These are phyloP conservation scores for Laspeyria flexula DNA, from an alignment of 2,888 invertebrate species.

Conservation along the genomic window DNA sequence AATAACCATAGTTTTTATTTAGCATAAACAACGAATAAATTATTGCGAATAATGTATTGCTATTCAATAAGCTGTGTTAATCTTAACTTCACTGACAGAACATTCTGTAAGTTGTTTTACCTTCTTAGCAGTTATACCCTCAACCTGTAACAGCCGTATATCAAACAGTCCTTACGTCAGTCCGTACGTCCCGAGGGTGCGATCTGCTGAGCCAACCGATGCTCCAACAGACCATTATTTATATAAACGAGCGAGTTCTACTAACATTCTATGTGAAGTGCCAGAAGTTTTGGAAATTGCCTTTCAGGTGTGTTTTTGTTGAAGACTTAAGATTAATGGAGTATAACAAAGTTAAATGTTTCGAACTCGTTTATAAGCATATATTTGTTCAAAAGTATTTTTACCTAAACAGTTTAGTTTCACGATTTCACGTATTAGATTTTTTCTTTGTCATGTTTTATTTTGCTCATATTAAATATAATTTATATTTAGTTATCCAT, in stretches of 20 bases:
- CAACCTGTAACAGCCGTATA: conserved; percentile 8
- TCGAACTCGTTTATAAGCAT: background rate
- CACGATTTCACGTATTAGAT: no score
- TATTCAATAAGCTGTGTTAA: no score
- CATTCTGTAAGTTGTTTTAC: no score
- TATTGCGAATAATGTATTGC: no score
- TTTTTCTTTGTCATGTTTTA: no score
- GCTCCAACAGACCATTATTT: conserved; percentile 15
- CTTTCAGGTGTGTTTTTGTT: conserved; percentile 1
- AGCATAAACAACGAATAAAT: no score
- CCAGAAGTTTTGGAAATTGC: conserved; percentile 2
- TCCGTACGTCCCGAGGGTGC: conserved; percentile 9
- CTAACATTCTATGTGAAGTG: conserved; percentile 6
- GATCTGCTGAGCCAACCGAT: conserved; percentile 9
- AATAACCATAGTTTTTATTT: no score
- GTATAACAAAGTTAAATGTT: background rate
- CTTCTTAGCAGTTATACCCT: background rate
- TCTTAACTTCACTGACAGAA: no score
- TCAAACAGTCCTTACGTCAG: conserved; percentile 12
- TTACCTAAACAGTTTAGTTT: no score
- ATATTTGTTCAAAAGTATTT: no score
- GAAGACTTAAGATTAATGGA: background rate
- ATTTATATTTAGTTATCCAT: no score
- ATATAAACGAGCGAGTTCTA: conserved; percentile 13
- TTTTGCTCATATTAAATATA: no score